phyloP scores from a whole-genome alignment of 2,797 vertebrate genomes.

The Melanotaenia trifasciata region DNA sequence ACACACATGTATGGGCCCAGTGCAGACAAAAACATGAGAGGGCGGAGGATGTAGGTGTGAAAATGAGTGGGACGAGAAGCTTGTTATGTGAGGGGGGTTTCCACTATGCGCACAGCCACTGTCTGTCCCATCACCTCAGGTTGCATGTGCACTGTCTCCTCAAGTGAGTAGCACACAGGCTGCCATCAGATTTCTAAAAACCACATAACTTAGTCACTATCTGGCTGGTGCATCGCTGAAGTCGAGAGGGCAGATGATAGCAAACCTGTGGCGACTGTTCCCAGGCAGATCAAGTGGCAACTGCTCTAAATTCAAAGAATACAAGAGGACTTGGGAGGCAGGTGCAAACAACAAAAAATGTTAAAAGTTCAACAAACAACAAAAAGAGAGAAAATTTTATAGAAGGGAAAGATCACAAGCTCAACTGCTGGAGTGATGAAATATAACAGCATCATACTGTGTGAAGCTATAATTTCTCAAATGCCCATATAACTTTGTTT shows the following conservation, averaged over 20 bases:
- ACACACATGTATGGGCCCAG: slow-evolving; percentile 27
- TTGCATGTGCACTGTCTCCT: slow-evolving; percentile 39
- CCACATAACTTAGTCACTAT: slow-evolving; percentile 53
- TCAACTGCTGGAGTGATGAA: background rate
- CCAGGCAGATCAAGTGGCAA: slow-evolving; percentile 12
- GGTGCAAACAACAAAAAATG: slow-evolving; percentile 8
- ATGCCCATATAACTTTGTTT: background rate
- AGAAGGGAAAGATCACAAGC: background rate
- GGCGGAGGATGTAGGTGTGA: slow-evolving; percentile 72
- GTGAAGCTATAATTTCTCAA: background rate
- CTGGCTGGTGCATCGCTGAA: slow-evolving; percentile 43
- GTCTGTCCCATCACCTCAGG: slow-evolving; percentile 56
- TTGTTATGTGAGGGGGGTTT: slow-evolving; percentile 69
- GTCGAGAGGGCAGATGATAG: slow-evolving; percentile 7
- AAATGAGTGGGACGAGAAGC: slow-evolving; percentile 65
- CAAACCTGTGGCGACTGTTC: slow-evolving; percentile 14
- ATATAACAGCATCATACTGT: background rate
- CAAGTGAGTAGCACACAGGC: slow-evolving; percentile 28
- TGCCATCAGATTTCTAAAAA: slow-evolving; percentile 54
- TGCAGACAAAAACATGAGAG: slow-evolving; percentile 50
- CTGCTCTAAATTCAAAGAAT: background rate
- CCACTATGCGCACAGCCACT: slow-evolving; percentile 61
- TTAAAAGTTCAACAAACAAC: background rate
- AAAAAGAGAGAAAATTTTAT: background rate
- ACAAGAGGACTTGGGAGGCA: background rate